Base-by-base conservation (phyloP, 2,888 invertebrate species). In the Hofmannophila pseudospretella region DNA sequence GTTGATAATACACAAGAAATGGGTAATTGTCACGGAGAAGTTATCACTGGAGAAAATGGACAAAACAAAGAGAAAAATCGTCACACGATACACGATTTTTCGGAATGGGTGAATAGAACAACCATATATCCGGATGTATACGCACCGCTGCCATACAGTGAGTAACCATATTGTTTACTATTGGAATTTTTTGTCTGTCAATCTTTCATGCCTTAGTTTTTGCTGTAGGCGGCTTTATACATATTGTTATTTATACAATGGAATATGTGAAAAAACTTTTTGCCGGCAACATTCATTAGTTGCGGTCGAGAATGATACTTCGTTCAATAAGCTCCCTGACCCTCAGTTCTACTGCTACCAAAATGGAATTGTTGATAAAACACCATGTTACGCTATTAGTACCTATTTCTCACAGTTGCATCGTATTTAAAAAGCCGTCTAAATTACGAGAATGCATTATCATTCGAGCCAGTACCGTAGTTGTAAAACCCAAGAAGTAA, bases 111-210 rank as follows among this genome's bases (percentile, higher is more conserved):
- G 37, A 85, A 84, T 50, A 76, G 86, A 54, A 77, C 82, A 22
- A 68, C 89, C 51, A 88, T 90, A 66, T 89, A 92, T 75, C 92
- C 94, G 43, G 89, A 92, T 67, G 89, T 94, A 52, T 94, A 93
- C 71, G 93, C 92, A 47, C 93, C 93, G 50, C 88, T 90, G 52
- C 92, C 93, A 41, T 93, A 93, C 80, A 93, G 93, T 93, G 89
- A 92, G 93, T 93, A 89, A 44, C 42, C 29, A 3, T 30, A 41
- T 37, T 36, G 43, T 33, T 42, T 38, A 41, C 11, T n/a, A 12
- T 27, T 11, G 27, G 5, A 7, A 3, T 10, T 27, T 27, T 27
- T 27, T 27, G 27, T 27, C 5, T n/a, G 7, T 11, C 4, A 10
- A 27, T 27, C 11, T 27, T 19, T 19, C 30, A 16, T n/a, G 29